Conservation (phyloP, 1,140 invertebrate genomes). For the Frieseomelitta varia region DNA sequence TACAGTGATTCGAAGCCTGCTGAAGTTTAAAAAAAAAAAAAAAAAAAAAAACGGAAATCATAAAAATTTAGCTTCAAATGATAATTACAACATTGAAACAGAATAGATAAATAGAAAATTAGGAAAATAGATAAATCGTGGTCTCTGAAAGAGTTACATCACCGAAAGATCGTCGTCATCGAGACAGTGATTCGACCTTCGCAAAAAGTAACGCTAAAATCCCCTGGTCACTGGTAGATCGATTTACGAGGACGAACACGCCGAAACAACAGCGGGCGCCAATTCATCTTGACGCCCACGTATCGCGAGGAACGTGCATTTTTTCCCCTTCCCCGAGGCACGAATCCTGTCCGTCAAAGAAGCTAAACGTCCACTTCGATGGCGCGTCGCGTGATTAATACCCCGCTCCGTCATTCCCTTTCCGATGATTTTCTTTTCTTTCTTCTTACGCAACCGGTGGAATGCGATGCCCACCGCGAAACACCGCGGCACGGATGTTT, state of each 20-base stretch:
- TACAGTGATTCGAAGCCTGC: too few species aligned
- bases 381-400: conserved; percentile 56
- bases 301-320: conserved; percentile 17
- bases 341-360: conserved; percentile 32
- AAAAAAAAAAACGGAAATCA: too few species aligned
- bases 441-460: conserved; percentile 58
- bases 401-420: conserved; percentile 32
- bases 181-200: neutral
- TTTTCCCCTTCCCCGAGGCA: conserved; percentile 9
- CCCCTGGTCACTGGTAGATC: neutral
- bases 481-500: conserved; percentile 36
- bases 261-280: neutral
- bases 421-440: conserved; percentile 48
- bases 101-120: too few species aligned
- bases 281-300: conserved; percentile 10
- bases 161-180: neutral
- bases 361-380: conserved; percentile 30
- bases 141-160: too few species aligned
- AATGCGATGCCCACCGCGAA: conserved; percentile 56
- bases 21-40: too few species aligned
- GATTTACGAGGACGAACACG: neutral
- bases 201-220: neutral
- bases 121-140: too few species aligned
- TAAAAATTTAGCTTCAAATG: too few species aligned
- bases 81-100: too few species aligned